Conservation (phyloP, 2,888 invertebrate genomes). For the Mimumesa dahlbomi region DNA sequence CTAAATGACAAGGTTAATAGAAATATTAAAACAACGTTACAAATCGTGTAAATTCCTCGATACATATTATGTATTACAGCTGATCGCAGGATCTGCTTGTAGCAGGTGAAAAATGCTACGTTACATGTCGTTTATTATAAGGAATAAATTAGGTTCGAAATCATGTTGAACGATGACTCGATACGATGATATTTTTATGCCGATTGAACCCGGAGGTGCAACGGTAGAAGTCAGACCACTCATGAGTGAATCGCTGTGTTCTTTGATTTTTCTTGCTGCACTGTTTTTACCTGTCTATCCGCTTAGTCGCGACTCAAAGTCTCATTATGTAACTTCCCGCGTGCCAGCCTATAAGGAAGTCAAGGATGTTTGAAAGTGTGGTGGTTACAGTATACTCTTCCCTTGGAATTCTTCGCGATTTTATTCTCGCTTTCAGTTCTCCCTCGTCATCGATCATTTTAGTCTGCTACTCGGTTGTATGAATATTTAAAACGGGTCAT, state of each 20-base stretch:
- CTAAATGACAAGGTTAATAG: no score
- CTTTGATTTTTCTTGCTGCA: constrained; percentile 28
- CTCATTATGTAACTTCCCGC: constrained; percentile 75
- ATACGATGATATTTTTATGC: neutral
- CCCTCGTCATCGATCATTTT: constrained; percentile 3
- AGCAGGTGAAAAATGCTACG: no score
- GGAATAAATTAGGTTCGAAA: no score
- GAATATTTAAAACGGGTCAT: no score
- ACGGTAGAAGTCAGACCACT: constrained; percentile 23
- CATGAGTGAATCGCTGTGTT: constrained; percentile 19
- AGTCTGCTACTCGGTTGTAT: no score
- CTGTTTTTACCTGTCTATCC: constrained; percentile 46
- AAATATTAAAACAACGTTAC: no score
- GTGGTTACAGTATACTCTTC: constrained; percentile 67
- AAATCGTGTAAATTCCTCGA: no score
- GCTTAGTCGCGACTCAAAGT: constrained; percentile 50
- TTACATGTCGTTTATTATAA: no score
- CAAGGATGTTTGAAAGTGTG: constrained; percentile 79
- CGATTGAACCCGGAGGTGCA: constrained; percentile 9
- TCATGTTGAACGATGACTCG: neutral
- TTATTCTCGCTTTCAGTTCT: constrained; percentile 52
- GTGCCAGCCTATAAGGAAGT: constrained; percentile 75
- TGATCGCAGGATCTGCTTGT: no score
- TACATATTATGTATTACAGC: no score
- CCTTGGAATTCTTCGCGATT: constrained; percentile 68